Evolutionary conservation across 2,888 invertebrate species (phyloP).

Genomic region (Congeria kusceri): DNA sequence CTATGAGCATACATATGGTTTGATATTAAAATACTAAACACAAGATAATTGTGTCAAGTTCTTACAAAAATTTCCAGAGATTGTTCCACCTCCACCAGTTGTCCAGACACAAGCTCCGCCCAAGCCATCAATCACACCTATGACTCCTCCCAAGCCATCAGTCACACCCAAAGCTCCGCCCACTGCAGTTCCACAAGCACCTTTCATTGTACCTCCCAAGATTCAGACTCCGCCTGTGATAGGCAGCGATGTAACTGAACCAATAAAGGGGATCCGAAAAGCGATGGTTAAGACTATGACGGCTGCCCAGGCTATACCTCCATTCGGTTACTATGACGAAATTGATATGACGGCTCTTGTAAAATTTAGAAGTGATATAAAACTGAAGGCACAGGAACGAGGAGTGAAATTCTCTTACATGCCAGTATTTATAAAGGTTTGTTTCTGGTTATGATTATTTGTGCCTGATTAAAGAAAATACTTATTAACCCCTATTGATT

Average conservation of each 20-base stretch:
- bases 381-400: slow-evolving; percentile 86
- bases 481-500: too few relatives aligned
- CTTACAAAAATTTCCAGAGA: slow-evolving; percentile 1
- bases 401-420: slow-evolving; percentile 94
- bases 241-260: slow-evolving; percentile 88
- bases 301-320: slow-evolving; percentile 91
- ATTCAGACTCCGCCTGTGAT: slow-evolving; percentile 45
- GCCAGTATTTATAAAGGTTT: slow-evolving; percentile 96
- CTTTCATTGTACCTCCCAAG: slow-evolving; percentile 55
- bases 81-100: slow-evolving; percentile 21
- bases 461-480: too few relatives aligned
- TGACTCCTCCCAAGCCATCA: not conserved
- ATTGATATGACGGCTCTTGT: slow-evolving; percentile 92
- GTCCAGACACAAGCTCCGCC: slow-evolving; percentile 11
- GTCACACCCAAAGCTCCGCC: slow-evolving; percentile 13
- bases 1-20: too few relatives aligned
- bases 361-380: slow-evolving; percentile 89
- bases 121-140: not conserved
- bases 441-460: too few relatives aligned
- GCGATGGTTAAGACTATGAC: slow-evolving; percentile 99
- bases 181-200: slow-evolving; percentile 29
- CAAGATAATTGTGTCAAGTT: too few relatives aligned
- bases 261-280: slow-evolving; percentile 93
- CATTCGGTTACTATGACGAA: slow-evolving; percentile 97
- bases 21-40: too few relatives aligned